Evolutionary conservation across 1,140 invertebrate species (phyloP).

Genomic region (Lerema accius): DNA sequence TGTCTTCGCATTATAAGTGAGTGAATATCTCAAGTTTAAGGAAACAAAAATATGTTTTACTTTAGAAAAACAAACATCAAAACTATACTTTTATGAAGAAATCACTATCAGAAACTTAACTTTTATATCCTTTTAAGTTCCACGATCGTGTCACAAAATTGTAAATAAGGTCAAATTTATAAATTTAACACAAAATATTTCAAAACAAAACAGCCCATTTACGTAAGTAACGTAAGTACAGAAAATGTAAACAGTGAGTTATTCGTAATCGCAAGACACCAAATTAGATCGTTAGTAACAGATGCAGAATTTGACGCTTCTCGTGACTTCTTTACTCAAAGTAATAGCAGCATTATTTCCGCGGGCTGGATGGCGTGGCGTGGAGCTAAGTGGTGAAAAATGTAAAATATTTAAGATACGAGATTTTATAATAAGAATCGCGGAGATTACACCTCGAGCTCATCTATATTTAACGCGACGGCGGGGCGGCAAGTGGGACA

Average conservation of each 20-base stretch:
- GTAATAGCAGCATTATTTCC: slow-evolving; percentile 64
- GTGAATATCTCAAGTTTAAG: too few relatives aligned
- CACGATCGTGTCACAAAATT: too few relatives aligned
- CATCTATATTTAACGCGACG: slow-evolving; percentile 77
- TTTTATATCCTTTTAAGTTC: too few relatives aligned
- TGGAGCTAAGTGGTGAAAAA: slow-evolving; percentile 65
- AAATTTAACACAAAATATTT: too few relatives aligned
- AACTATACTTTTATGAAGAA: too few relatives aligned
- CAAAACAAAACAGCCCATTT: too few relatives aligned
- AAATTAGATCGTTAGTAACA: slow-evolving; percentile 24
- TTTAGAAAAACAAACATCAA: too few relatives aligned
- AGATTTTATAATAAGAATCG: slow-evolving; percentile 78
- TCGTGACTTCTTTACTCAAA: slow-evolving; percentile 49
- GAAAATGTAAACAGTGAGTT: not conserved
- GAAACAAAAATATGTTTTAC: too few relatives aligned
- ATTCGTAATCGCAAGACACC: not conserved
- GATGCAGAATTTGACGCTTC: slow-evolving; percentile 26
- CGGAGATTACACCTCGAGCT: slow-evolving; percentile 78
- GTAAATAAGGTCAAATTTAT: too few relatives aligned
- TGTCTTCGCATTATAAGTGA: too few relatives aligned
- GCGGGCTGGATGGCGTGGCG: slow-evolving; percentile 40
- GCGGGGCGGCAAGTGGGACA: slow-evolving; percentile 68
- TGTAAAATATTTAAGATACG: slow-evolving; percentile 73
- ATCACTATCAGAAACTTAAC: too few relatives aligned
- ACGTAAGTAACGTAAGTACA: not conserved